Evolutionary conservation across 2,797 vertebrate species (phyloP).

Genomic region (Tamandua tetradactyla): DNA sequence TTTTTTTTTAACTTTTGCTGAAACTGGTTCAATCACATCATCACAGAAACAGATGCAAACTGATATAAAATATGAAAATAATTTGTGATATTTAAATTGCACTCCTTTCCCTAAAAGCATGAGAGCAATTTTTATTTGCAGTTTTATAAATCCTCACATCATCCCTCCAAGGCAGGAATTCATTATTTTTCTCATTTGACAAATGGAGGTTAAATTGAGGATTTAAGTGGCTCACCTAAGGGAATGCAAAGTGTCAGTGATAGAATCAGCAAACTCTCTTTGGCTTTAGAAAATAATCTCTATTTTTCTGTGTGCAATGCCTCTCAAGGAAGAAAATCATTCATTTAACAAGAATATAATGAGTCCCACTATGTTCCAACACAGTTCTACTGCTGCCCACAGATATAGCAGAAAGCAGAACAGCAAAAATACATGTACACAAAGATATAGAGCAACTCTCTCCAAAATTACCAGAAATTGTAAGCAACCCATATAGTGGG

Average conservation of each 20-base stretch:
- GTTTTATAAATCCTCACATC: constrained; percentile 55
- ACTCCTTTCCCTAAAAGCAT: constrained; percentile 46
- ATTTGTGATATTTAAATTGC: constrained; percentile 40
- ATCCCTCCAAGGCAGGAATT: constrained; percentile 46
- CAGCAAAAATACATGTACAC: not conserved
- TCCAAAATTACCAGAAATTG: not conserved
- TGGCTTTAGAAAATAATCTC: constrained; percentile 1
- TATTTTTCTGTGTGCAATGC: not conserved
- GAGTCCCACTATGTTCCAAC: not conserved
- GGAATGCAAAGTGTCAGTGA: not conserved
- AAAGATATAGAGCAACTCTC: not conserved
- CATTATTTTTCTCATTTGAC: constrained; percentile 73
- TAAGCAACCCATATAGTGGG: not conserved
- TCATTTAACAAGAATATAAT: constrained; percentile 3
- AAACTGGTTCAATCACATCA: constrained; percentile 64
- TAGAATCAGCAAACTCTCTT: not conserved
- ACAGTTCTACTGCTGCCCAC: not conserved
- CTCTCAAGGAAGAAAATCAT: not conserved
- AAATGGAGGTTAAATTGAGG: constrained; percentile 62
- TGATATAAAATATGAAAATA: constrained; percentile 67
- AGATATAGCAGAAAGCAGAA: not conserved
- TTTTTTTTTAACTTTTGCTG: constrained; percentile 19
- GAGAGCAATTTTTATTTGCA: constrained; percentile 14
- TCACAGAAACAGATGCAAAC: constrained; percentile 52
- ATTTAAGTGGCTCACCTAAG: constrained; percentile 44